These are phyloP conservation scores for Oryzias dopingdopingensis DNA, from an alignment of 2,797 vertebrate species.

Conservation along the genomic window DNA sequence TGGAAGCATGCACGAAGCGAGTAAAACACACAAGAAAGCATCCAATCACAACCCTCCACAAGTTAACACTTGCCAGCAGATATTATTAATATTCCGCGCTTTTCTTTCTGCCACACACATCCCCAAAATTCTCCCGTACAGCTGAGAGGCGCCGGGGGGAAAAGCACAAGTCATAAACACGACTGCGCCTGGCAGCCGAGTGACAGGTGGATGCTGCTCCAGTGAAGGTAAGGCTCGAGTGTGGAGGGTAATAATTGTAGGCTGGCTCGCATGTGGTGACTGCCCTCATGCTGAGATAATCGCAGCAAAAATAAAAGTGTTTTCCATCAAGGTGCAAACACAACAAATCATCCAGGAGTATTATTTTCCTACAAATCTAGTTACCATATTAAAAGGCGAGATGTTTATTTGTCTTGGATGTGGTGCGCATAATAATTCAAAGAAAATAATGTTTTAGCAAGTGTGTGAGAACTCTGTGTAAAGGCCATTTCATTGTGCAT, in stretches of 20 bases:
- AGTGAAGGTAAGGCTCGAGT: slow-evolving; percentile 68
- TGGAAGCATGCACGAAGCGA: slow-evolving; percentile 44
- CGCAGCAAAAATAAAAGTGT: slow-evolving; percentile 12
- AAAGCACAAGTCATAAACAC: slow-evolving; percentile 57
- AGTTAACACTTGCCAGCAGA: slow-evolving; percentile 33
- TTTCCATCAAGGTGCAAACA: slow-evolving; percentile 38
- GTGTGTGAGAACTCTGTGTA: too few relatives aligned
- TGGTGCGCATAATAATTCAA: too few relatives aligned
- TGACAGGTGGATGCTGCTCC: slow-evolving; percentile 64
- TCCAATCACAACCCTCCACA: slow-evolving; percentile 28
- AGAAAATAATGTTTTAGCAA: too few relatives aligned
- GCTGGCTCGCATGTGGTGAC: slow-evolving; percentile 37
- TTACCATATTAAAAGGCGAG: too few relatives aligned
- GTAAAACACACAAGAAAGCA: slow-evolving; percentile 25
- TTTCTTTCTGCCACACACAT: slow-evolving; percentile 20
- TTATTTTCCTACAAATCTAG: slow-evolving; percentile 5
- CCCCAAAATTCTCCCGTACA: slow-evolving; percentile 41
- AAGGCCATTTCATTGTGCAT: too few relatives aligned
- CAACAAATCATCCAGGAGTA: slow-evolving; percentile 7
- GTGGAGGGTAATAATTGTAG: slow-evolving; percentile 64
- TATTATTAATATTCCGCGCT: slow-evolving; percentile 47
- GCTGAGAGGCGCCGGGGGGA: slow-evolving; percentile 53
- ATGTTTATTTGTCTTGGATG: too few relatives aligned
- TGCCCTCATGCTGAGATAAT: slow-evolving; percentile 49
- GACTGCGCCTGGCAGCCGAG: slow-evolving; percentile 63